Conservation (phyloP, 2,797 vertebrate species). For the Aulostomus chinensis region DNA sequence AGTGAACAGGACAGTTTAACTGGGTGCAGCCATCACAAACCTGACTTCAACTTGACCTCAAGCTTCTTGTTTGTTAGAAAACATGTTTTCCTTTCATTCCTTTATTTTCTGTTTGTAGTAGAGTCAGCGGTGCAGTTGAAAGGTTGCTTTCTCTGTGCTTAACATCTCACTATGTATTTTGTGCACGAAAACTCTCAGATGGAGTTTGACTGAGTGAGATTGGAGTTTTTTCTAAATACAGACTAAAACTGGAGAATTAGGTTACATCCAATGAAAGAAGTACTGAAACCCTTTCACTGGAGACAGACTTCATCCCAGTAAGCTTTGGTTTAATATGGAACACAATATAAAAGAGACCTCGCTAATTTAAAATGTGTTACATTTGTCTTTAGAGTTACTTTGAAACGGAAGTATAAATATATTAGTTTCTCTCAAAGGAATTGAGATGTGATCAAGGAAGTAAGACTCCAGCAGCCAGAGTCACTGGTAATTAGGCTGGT, state of each 20-base stretch:
- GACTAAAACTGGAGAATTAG: too few species aligned
- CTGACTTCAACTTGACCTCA: slow-evolving; percentile 24
- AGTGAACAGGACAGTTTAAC: slow-evolving; percentile 19
- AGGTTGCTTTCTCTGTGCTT: slow-evolving; percentile 4
- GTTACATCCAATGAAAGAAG: neutral
- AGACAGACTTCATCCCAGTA: neutral
- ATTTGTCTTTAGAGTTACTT: neutral
- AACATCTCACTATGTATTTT: slow-evolving; percentile 9
- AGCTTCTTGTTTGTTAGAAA: too few species aligned
- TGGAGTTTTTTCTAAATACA: neutral
- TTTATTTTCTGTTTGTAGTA: neutral
- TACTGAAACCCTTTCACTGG: neutral
- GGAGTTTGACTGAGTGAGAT: too few species aligned
- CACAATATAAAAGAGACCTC: neutral
- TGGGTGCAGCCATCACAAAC: slow-evolving; percentile 12
- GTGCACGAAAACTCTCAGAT: slow-evolving; percentile 7
- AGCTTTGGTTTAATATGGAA: neutral
- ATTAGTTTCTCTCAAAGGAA: neutral
- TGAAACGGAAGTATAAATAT: neutral
- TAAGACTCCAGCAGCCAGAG: slow-evolving; percentile 27
- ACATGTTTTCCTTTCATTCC: slow-evolving; percentile 7
- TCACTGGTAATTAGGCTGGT: slow-evolving; percentile 50
- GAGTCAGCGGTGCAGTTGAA: slow-evolving; percentile 1
- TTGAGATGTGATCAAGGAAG: neutral
- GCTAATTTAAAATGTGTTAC: neutral